Base-by-base conservation (phyloP, 2,113 vertebrate species). In the Phasianus colchicus region DNA sequence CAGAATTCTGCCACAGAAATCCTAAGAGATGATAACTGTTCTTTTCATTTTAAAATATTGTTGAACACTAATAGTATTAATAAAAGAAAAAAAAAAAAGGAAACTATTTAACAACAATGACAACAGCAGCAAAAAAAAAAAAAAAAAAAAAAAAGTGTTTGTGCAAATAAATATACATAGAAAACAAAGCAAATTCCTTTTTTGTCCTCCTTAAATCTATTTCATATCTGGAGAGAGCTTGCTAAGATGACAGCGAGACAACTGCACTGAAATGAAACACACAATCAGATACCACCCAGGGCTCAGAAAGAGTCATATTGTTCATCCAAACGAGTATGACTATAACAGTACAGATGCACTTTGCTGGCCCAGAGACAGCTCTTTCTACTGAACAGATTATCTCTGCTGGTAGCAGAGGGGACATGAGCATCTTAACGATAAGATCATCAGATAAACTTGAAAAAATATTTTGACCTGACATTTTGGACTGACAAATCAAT, bases 261-360 rank as follows among this genome's bases (percentile, higher is more conserved):
- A 15, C 5, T 55, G 25, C 36, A 67, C 34, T 11, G 40, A 43
- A 76, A 52, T 57, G 52, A 87, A 43, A 18, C 45, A 61, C 25
- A 13, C 14, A 75, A 8, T 16, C 8, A 38, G 45, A 66, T 13
- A 54, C 24, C 18, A 29, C 4, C 13, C 42, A 67, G 30, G 1
- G 9, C 43, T n/a, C 0, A 1, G 29, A 24, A 78, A 42, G 1
- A 40, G 29, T 22, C 60, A 13, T 2, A n/a, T 12, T 3, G 22
- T 9, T 60, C 57, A 64, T 13, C 38, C 36, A 75, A 19, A 32
- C 0, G 0, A n/a, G 38, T 2, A 29, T 6, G 6, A 8, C 58
- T 42, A 0, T 7, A 34, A 10, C 1, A 45, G 25, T 15, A 58
- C 4, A 58, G 38, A 10, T 7, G 61, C 40, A 9, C 30, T 79